Evolutionary conservation across 2,113 vertebrate species (phyloP).

Genomic region (Talpa occidentalis): DNA sequence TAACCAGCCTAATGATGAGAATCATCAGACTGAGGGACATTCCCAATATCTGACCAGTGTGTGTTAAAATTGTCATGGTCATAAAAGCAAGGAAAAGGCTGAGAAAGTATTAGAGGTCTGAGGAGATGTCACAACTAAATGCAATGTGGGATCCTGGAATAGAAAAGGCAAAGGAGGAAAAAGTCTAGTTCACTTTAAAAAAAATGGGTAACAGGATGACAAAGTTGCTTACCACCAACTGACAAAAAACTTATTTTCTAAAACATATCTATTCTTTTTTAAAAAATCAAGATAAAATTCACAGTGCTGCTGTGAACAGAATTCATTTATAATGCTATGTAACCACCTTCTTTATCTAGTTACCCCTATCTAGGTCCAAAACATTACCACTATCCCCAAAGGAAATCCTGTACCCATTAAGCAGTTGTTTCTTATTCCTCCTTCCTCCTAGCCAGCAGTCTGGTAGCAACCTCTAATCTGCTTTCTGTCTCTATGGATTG

Average conservation of each 20-base stretch:
- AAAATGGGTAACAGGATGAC: not conserved
- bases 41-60: not conserved
- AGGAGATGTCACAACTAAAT: no score
- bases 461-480: not conserved
- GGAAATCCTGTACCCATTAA: no score
- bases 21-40: not conserved
- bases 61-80: not conserved
- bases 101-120: no score
- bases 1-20: not conserved
- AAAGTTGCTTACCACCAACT: not conserved
- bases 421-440: no score
- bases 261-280: not conserved
- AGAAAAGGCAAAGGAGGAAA: not conserved
- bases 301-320: not conserved
- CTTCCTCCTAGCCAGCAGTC: no score
- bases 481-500: not conserved
- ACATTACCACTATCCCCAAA: not conserved
- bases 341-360: not conserved
- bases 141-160: no score
- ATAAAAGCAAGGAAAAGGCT: not conserved
- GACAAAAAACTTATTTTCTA: not conserved
- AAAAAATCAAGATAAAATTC: not conserved
- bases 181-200: not conserved
- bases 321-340: not conserved
- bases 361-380: not conserved